Base-by-base conservation (phyloP, 2,888 invertebrate genomes). In the Drepana falcataria region DNA sequence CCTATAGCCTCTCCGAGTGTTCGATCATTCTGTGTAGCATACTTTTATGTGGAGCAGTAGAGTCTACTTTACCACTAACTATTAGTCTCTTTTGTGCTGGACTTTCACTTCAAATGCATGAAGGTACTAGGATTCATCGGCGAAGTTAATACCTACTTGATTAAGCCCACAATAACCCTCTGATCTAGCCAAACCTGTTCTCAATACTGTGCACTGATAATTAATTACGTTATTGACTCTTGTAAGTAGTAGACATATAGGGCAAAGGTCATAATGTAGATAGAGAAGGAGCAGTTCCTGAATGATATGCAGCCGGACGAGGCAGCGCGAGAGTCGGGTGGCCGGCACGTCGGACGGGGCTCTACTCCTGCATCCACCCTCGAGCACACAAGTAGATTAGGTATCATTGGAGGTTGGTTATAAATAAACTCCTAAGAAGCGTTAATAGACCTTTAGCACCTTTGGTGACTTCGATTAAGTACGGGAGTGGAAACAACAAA, bases 361-460 rank as follows among this genome's bases (percentile, higher is more conserved):
- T 49, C 49, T 37, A 52, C 44, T 53, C 53, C 40, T 47, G 49
- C 62, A 55, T 56, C 60, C 63, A 59, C 59, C 60, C 59, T 65
- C 63, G 59, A 57, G 62, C 66, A 71, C 70, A 71, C 68, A 69
- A 65, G 65, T 60, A 69, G 67, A 71, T 71, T 65, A 66, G 66
- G 60, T 63, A 61, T 68, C 53, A 48, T 54, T 59, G 59, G 60
- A 65, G 69, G 69, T 67, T 65, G 68, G 71, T 73, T 69, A 71
- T 67, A 78, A 83, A 79, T 69, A 75, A 82, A 82, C 65, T 71
- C 69, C 77, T 87, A 87, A 84, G 71, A 87, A 90, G 87, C 89
- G 64, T 82, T 86, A 90, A 90, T 87, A 90, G 88, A 90, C 87
- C 84, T 81, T 86, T 89, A 90, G 89, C 90, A 90, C 90, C 90